Evolutionary conservation across 2,888 invertebrate species (phyloP).

Genomic region (Noctua janthina): DNA sequence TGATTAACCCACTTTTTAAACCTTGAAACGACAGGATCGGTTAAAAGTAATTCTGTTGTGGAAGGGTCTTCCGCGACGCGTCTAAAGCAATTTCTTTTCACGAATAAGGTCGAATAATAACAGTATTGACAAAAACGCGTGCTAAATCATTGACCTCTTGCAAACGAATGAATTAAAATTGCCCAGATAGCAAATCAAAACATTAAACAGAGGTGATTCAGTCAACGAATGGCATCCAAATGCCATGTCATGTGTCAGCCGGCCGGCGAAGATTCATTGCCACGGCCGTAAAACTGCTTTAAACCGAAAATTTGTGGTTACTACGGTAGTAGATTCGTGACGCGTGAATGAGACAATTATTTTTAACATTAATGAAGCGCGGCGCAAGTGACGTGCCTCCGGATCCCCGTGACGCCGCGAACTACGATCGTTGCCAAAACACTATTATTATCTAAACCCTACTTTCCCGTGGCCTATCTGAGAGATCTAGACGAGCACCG

Average conservation of each 20-base stretch:
- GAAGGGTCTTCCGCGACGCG: conserved; percentile 2
- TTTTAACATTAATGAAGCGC: conserved; percentile 85
- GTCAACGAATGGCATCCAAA: conserved; percentile 69
- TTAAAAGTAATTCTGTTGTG: conserved; percentile 14
- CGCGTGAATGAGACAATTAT: conserved; percentile 89
- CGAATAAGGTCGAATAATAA: conserved; percentile 2
- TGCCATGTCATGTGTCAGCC: conserved; percentile 73
- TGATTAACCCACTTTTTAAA: conserved; percentile 67
- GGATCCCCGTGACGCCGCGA: conserved; percentile 69
- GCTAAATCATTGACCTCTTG: conserved; percentile 7
- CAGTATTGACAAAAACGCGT: conserved; percentile 9
- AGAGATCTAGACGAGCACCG: conserved; percentile 39
- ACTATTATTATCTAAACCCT: conserved; percentile 75
- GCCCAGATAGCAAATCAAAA: conserved; percentile 39
- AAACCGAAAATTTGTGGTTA: conserved; percentile 87
- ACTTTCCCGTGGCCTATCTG: conserved; percentile 56
- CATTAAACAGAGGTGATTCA: conserved; percentile 54
- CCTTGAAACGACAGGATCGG: conserved; percentile 41
- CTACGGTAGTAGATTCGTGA: conserved; percentile 86
- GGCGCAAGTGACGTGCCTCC: conserved; percentile 71
- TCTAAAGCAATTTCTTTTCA: background rate
- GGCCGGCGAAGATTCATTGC: conserved; percentile 78
- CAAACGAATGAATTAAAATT: conserved; percentile 21
- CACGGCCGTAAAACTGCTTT: conserved; percentile 84
- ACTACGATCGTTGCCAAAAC: conserved; percentile 79